These are phyloP conservation scores for Agonopterix heracliana DNA, from an alignment of 2,888 invertebrate species.

Conservation along the genomic window DNA sequence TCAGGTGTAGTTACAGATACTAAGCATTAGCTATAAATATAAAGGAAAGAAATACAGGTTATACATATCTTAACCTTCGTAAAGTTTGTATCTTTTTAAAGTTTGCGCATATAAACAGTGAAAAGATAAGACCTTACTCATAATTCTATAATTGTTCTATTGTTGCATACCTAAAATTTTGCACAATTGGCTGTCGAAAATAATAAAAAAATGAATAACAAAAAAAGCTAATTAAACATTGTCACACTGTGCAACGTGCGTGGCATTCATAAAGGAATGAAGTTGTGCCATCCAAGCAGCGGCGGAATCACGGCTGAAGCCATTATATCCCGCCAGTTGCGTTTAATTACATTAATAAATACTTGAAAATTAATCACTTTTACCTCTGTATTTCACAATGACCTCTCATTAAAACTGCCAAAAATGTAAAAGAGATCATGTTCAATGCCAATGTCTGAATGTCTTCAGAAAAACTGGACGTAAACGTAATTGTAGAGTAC, in stretches of 20 bases:
- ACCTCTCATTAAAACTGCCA: slow-evolving; percentile 12
- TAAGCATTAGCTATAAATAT: too few species aligned
- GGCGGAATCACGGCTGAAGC: slow-evolving; percentile 19
- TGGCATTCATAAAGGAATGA: slow-evolving; percentile 3
- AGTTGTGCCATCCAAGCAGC: slow-evolving; percentile 5
- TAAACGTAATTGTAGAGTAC: slow-evolving; percentile 5
- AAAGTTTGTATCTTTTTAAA: too few species aligned
- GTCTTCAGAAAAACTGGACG: slow-evolving; percentile 23
- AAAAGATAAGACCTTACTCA: too few species aligned
- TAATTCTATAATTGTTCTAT: too few species aligned
- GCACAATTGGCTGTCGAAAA: too few species aligned
- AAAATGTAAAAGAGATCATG: slow-evolving; percentile 22
- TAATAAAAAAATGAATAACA: too few species aligned
- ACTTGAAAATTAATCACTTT: slow-evolving; percentile 4
- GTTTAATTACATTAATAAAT: slow-evolving; percentile 12
- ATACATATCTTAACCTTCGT: too few species aligned
- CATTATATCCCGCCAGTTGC: slow-evolving; percentile 6
- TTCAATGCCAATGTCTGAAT: slow-evolving; percentile 43
- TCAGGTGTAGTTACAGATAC: too few species aligned
- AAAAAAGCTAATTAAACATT: slow-evolving; percentile 2
- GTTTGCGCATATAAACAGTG: too few species aligned
- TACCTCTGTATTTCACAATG: slow-evolving; percentile 7
- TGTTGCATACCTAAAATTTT: too few species aligned
- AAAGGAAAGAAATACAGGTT: too few species aligned
- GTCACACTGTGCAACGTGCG: slow-evolving; percentile 2